phyloP scores from a whole-genome alignment of 2,797 vertebrate genomes.

The Gobionotothen gibberifrons region DNA sequence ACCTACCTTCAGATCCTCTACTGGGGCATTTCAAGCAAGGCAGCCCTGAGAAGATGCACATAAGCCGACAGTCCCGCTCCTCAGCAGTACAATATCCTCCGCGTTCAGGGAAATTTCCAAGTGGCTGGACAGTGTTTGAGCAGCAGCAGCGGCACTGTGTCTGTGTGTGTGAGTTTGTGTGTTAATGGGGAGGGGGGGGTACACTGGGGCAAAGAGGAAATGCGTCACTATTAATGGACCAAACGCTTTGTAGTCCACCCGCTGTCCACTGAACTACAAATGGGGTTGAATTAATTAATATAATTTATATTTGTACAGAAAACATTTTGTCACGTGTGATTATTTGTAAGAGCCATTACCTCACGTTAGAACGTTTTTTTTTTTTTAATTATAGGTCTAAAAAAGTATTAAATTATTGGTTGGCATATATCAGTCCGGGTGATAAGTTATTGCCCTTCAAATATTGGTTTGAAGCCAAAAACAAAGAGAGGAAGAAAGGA shows the following conservation, averaged over 20 bases:
- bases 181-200: conserved; percentile 51
- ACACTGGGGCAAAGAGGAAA: conserved; percentile 77
- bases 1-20: conserved; percentile 79
- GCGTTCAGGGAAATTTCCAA: conserved; percentile 74
- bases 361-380: not conserved
- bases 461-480: not conserved
- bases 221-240: conserved; percentile 79
- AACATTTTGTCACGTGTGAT: not conserved
- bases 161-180: conserved; percentile 28
- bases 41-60: conserved; percentile 71
- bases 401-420: not conserved
- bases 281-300: too few relatives aligned
- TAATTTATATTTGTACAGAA: not conserved
- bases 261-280: conserved; percentile 11
- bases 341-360: not conserved
- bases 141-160: conserved; percentile 32
- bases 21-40: conserved; percentile 74
- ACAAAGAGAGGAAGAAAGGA: not conserved
- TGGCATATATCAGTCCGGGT: too few relatives aligned
- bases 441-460: not conserved
- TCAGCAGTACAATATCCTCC: conserved; percentile 71
- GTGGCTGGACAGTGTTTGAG: conserved; percentile 61
- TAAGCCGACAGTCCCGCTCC: conserved; percentile 68
- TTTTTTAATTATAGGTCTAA: not conserved
- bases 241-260: conserved; percentile 75